Evolutionary conservation across 1,140 invertebrate species (phyloP).

Genomic region (Psilanteris sp.): DNA sequence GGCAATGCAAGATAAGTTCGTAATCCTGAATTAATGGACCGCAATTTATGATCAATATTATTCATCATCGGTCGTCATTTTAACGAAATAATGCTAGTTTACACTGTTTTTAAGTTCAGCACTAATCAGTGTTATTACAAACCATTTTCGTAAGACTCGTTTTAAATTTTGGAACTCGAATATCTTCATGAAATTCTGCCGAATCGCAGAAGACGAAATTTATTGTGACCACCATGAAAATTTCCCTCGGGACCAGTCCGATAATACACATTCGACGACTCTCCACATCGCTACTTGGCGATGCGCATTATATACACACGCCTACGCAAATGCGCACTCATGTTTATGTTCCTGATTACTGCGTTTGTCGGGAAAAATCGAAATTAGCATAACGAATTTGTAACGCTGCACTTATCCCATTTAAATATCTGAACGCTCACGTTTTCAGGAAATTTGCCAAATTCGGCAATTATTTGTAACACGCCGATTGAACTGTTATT

Average conservation of each 20-base stretch:
- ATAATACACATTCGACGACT: conserved; percentile 26
- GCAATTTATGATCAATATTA: too few species aligned
- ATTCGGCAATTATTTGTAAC: conserved; percentile 1
- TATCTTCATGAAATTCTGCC: conserved; percentile 13
- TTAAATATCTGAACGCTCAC: conserved; percentile 11
- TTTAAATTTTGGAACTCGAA: background rate
- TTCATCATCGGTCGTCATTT: too few species aligned
- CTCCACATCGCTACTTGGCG: conserved; percentile 4
- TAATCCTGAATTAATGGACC: too few species aligned
- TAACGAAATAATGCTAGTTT: too few species aligned
- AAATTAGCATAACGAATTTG: conserved; percentile 26
- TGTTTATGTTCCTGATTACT: conserved; percentile 35
- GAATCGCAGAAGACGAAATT: conserved; percentile 61
- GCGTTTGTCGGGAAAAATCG: conserved; percentile 9
- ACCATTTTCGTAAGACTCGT: too few species aligned
- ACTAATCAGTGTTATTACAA: too few species aligned
- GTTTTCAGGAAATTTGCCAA: background rate
- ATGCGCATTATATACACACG: conserved; percentile 8
- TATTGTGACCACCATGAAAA: conserved; percentile 69
- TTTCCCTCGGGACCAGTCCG: conserved; percentile 67
- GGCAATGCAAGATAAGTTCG: too few species aligned
- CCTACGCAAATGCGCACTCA: conserved; percentile 1
- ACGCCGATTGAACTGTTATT: conserved; percentile 5
- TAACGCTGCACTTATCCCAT: conserved; percentile 3
- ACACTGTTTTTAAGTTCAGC: too few species aligned